Evolutionary conservation across 2,113 vertebrate species (phyloP), one percentile per base, ranked within the genome.

Genomic region (Dolichallabes microphthalmus): DNA sequence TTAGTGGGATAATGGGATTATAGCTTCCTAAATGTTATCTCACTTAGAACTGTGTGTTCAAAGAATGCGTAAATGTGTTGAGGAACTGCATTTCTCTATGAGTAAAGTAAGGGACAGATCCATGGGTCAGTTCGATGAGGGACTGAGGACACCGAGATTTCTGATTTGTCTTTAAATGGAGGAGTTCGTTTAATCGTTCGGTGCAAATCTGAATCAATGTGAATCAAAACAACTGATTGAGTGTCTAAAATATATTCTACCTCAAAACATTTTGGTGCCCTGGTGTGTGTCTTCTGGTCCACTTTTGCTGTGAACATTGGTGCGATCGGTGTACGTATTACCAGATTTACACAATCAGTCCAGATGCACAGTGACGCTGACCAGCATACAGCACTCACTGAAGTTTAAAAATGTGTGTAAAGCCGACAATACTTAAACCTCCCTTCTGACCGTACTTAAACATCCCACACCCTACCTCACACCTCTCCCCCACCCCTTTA

Each of bases 401-500:
- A 75, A 52, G 22, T 52, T n/a, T 15, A 76, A 20, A 7, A 30
- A 14, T 2, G 22, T 25, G 71, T n/a, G 5, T 50, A 52, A 53
- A 53, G 13, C 14, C 57, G 27, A 53, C 15, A 22, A 27, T 27
- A 27, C 50, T 3, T 14, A 22, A 45, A 22, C 71, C 45, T 52
- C 74, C 25, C 9, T 52, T 0, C 12, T 32, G 53, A 11, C 27
- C 11, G 8, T 45, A 45, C 45, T 0, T 8, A 45, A 45, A 20
- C 9, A 22, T 13, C 7, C 11, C 0, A 0, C 9, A 27, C 2
- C 32, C 68, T 0, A 11, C 30, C 17, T 14, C 39, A 17, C 2
- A 35, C 6, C 30, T 2, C 11, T 30, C 80, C 83, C 60, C 63
- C 57, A 52, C 32, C 64, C 50, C 57, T 83, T 58, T 39, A 78